phyloP scores from a whole-genome alignment of 2,113 vertebrate genomes.

The Sinosuthora webbiana region DNA sequence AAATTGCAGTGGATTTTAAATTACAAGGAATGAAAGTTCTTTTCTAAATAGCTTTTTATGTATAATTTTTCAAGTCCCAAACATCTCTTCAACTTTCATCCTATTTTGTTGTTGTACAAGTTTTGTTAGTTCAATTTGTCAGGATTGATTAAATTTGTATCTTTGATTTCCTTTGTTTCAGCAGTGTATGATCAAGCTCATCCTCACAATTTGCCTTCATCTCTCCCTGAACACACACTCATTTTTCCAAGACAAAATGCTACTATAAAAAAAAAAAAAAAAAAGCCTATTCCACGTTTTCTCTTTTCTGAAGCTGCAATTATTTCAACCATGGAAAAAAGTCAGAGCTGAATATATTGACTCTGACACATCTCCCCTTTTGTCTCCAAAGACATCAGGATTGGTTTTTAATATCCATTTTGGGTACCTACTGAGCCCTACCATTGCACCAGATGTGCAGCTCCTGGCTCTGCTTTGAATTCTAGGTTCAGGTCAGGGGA shows the following conservation, averaged over 20 bases:
- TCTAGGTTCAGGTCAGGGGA: background rate
- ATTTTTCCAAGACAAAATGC: background rate
- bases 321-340: background rate
- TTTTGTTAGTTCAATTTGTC: background rate
- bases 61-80: background rate
- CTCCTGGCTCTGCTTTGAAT: background rate
- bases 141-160: background rate
- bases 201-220: background rate
- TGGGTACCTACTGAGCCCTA: background rate
- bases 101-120: rapidly evolving
- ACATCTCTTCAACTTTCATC: background rate
- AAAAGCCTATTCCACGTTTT: background rate
- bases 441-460: background rate
- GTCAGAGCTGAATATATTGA: background rate
- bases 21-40: background rate
- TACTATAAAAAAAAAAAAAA: no score
- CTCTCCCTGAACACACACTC: background rate
- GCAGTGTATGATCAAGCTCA: background rate
- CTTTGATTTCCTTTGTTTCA: background rate
- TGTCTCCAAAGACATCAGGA: background rate
- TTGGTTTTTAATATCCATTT: background rate
- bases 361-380: background rate
- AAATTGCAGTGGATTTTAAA: no score
- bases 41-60: background rate
- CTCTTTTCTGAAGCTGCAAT: background rate